Conservation (phyloP, 2,113 vertebrate genomes). For the Antennarius striatus region DNA sequence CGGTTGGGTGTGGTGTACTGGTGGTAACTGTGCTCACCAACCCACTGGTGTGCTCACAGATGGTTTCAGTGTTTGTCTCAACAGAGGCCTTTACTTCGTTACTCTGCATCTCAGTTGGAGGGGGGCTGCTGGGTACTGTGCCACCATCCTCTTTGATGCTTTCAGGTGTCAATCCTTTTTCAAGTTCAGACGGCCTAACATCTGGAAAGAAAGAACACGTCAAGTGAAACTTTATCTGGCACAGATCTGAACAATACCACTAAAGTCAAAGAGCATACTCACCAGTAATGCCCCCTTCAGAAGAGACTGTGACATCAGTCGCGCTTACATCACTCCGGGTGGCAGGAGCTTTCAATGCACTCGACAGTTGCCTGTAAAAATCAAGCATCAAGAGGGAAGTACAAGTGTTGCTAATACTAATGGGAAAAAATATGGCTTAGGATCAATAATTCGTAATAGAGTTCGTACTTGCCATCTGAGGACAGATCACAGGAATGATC, state of each 20-base stretch:
- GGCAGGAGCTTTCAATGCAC: constrained; percentile 22
- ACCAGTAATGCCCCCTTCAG: constrained; percentile 50
- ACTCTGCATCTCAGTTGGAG: constrained; percentile 24
- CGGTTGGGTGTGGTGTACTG: constrained; percentile 22
- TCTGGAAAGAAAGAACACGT: constrained; percentile 38
- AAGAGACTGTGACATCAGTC: constrained; percentile 12
- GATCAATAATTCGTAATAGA: constrained; percentile 29
- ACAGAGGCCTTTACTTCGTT: constrained; percentile 50
- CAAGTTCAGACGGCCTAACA: constrained; percentile 9
- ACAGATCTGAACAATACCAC: not conserved
- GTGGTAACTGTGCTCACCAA: constrained; percentile 12
- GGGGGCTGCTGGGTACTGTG: constrained; percentile 18
- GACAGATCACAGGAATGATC: constrained; percentile 73
- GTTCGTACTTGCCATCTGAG: constrained; percentile 82
- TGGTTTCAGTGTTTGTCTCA: constrained; percentile 39
- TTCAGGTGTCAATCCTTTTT: constrained; percentile 31
- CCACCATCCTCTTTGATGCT: constrained; percentile 11
- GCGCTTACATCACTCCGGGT: constrained; percentile 16
- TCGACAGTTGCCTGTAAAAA: constrained; percentile 59
- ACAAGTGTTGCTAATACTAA: constrained; percentile 30
- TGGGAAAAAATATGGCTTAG: not conserved
- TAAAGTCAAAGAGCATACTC: constrained; percentile 25
- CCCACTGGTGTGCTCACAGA: constrained; percentile 10
- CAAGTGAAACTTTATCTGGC: not conserved
- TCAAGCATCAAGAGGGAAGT: constrained; percentile 20